phyloP scores from a whole-genome alignment of 1,140 invertebrate species.

The Micrasema minimum region DNA sequence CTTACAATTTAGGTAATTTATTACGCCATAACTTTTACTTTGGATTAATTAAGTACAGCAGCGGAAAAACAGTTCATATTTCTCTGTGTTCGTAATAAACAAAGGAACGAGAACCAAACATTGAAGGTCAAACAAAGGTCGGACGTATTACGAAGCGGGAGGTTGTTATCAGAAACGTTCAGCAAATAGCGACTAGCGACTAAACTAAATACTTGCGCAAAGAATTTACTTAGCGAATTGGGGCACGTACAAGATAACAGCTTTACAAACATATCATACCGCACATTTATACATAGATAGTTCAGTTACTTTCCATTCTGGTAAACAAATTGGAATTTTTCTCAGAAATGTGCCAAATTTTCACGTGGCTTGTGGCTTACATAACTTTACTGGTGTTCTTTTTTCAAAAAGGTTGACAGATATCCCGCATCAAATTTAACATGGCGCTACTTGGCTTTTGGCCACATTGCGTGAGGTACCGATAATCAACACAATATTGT shows the following conservation, averaged over 20 bases:
- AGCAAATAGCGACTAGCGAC: slow-evolving; percentile 26
- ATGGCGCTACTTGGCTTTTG: slow-evolving; percentile 1
- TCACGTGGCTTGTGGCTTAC: slow-evolving; percentile 6
- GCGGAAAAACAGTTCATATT: neutral
- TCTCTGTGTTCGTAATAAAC: slow-evolving; percentile 3
- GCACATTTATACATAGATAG: slow-evolving; percentile 13
- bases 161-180: slow-evolving; percentile 25
- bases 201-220: slow-evolving; percentile 38
- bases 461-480: neutral
- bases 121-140: slow-evolving; percentile 45
- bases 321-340: slow-evolving; percentile 36
- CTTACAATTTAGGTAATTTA: too few relatives aligned
- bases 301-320: slow-evolving; percentile 11
- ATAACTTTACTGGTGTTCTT: slow-evolving; percentile 1
- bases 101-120: slow-evolving; percentile 16
- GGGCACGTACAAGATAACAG: slow-evolving; percentile 47
- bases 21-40: too few relatives aligned
- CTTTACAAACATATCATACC: slow-evolving; percentile 34
- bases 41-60: too few relatives aligned
- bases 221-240: slow-evolving; percentile 44
- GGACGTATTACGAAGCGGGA: neutral
- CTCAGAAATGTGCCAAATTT: slow-evolving; percentile 17
- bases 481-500: too few relatives aligned
- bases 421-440: neutral
- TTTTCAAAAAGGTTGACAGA: too few relatives aligned